Base-by-base conservation (phyloP, 2,797 vertebrate genomes). In the Lophotriccus pileatus region DNA sequence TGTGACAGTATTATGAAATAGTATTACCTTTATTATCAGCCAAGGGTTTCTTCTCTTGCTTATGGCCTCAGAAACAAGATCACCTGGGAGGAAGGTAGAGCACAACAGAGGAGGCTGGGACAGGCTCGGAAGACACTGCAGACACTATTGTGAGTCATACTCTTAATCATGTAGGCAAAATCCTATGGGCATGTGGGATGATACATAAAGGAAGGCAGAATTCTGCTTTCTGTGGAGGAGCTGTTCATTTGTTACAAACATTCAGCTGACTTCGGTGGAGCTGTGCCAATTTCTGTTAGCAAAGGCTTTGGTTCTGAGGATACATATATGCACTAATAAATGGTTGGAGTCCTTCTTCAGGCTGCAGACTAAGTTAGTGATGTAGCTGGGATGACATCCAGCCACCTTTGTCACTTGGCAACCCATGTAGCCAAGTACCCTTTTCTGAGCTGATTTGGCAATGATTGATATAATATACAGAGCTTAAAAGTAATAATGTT, bases 261-360 rank as follows among this genome's bases (percentile, higher is more conserved):
- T 84, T 93, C 95, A 95, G 76, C 73, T 95, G 95, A 93, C 70
- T 94, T 73, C 47, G 24, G 63, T 84, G 92, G 76, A 93, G 68
- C 2, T 3, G 27, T 94, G 92, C 92, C 94, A 93, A 59, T 83
- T 88, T 69, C 74, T 93, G 56, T 84, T 72, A 89, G 84, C 72
- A 62, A 44, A 81, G 62, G 49, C 73, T 60, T 79, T 87, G 68
- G 14, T 89, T 90, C 78, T 83, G 81, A 68, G 64, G 39, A 68
- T 84, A 66, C 30, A 13, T 72, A 36, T 1, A 41, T 41, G 46
- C 8, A 6, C 88, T 95, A 92, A 84, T 89, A 76, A 94, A 73
- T 32, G 39, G 63, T n/a, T 68, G 43, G 75, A 88, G 60, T 66
- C 49, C 52, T 94, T 84, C 86, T 63, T n/a, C 76, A 41, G 69